Conservation (phyloP, 2,888 invertebrate species). For the Drosophila kambysellisi region DNA sequence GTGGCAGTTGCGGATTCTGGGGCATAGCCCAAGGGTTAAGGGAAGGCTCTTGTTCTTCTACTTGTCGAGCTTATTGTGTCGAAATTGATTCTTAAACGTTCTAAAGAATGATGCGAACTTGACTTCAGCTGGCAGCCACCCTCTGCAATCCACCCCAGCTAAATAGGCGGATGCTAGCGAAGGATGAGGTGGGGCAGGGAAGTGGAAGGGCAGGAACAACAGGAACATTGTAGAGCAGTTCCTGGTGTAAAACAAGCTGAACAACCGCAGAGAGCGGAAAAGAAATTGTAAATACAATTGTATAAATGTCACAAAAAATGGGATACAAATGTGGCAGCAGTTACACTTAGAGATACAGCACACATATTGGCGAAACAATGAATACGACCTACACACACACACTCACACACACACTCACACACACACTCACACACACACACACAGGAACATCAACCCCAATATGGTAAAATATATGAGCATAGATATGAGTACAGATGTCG, state of each 20-base stretch:
- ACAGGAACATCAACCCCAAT: conserved; percentile 12
- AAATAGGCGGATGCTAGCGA: conserved; percentile 41
- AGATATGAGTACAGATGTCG: conserved; percentile 63
- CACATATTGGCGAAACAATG: conserved; percentile 53
- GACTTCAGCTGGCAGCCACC: conserved; percentile 47
- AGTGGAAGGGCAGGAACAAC: background rate
- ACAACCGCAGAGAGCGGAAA: conserved; percentile 17
- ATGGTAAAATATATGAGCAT: conserved; percentile 43
- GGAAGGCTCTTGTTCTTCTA: conserved; percentile 37
- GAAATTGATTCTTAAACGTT: conserved; percentile 77
- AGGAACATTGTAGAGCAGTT: conserved; percentile 64
- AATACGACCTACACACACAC: conserved; percentile 17
- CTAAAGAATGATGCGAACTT: conserved; percentile 74
- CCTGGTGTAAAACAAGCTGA: conserved; percentile 55
- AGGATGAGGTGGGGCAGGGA: background rate
- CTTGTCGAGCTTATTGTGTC: conserved; percentile 64
- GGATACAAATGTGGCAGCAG: conserved; percentile 48
- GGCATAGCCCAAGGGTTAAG: conserved; percentile 24
- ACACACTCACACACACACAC: background rate
- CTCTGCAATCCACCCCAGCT: conserved; percentile 28
- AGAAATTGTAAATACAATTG: conserved; percentile 59
- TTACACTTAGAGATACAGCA: conserved; percentile 21
- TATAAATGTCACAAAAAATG: conserved; percentile 44
- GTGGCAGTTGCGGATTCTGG: conserved; percentile 47
- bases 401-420: background rate